Percentiles rank a stretch among this genome's conserved stretches.
Evolutionary conservation across 1,140 invertebrate genomes (phyloP).

Genomic region (Hylaeus anthracinus): DNA sequence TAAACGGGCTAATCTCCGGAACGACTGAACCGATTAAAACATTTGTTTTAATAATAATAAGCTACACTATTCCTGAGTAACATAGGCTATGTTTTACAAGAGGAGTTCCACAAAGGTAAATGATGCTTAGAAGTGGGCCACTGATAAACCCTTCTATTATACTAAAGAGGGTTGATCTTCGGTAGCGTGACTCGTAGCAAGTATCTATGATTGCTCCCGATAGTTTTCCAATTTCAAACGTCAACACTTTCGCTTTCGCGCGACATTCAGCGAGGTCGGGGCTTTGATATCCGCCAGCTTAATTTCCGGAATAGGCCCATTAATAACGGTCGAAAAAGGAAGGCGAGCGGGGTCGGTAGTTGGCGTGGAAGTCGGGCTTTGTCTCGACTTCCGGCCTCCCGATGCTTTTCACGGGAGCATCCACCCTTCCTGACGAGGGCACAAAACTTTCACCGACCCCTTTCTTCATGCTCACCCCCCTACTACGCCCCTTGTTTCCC

Average conservation of each 20-base stretch:
- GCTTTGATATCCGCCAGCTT: conserved; percentile 52
- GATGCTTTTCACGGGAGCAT: conserved; percentile 52
- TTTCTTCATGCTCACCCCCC: conserved; percentile 44
- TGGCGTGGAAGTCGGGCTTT: conserved; percentile 60
- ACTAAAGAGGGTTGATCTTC: no score
- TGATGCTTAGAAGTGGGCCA: no score
- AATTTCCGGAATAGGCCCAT: conserved; percentile 68
- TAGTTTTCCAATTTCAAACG: conserved; percentile 45
- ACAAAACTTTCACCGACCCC: conserved; percentile 63
- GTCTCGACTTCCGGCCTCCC: conserved; percentile 64
- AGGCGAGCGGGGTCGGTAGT: conserved; percentile 36
- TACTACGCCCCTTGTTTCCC: conserved; percentile 12
- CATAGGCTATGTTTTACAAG: no score
- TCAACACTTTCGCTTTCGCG: conserved; percentile 39
- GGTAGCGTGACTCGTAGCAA: no score
- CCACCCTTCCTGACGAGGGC: conserved; percentile 38
- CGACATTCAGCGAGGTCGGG: conserved; percentile 15
- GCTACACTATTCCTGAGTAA: no score
- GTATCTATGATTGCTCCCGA: neutral
- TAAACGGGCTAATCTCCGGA: no score
- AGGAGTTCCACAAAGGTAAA: no score
- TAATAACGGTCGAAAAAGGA: conserved; percentile 66
- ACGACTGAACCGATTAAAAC: no score
- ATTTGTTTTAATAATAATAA: no score
- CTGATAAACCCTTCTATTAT: no score